These are phyloP conservation scores for Acronicta leporina DNA, from an alignment of 2,888 invertebrate genomes.

Conservation along the genomic window DNA sequence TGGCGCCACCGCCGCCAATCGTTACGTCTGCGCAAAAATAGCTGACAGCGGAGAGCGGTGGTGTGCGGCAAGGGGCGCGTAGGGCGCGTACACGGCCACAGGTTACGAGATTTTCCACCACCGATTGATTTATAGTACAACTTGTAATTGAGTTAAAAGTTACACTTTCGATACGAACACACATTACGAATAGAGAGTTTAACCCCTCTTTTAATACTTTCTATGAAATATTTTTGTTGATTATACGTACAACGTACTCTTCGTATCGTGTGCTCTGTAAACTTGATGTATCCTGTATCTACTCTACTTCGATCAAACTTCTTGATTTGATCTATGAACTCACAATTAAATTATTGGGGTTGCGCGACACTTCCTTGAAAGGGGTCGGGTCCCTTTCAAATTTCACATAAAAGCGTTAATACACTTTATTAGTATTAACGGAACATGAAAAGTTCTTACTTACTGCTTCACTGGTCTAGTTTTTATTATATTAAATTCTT, in stretches of 20 bases:
- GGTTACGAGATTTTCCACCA: conserved; percentile 71
- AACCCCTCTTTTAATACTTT: conserved; percentile 1
- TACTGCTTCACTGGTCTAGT: too few relatives aligned
- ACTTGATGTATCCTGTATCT: conserved; percentile 35
- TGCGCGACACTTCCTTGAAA: conserved; percentile 34
- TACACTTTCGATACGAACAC: conserved; percentile 71
- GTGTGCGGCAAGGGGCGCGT: conserved; percentile 55
- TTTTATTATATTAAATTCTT: too few relatives aligned
- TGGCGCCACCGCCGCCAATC: conserved; percentile 76
- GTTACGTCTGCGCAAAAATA: conserved; percentile 85
- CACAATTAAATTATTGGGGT: conserved; percentile 45
- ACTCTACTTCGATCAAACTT: conserved; percentile 42
- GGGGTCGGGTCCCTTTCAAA: conserved; percentile 30
- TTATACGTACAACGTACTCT: conserved; percentile 3
- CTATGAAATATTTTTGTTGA: conserved; percentile 1
- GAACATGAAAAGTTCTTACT: conserved; percentile 24
- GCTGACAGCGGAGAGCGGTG: conserved; percentile 50
- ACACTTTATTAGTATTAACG: conserved; percentile 30
- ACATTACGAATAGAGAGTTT: conserved; percentile 12
- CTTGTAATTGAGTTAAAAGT: conserved; percentile 84
- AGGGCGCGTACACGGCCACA: conserved; percentile 55
- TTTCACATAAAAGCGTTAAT: conserved; percentile 35
- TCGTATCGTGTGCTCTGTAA: conserved; percentile 13
- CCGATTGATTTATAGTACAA: conserved; percentile 84
- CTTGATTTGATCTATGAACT: conserved; percentile 44